A percentile compares a stretch with the other conserved stretches of the same genome.
phyloP scores from a whole-genome alignment of 2,797 vertebrate genomes.

The Onychomys arenicola region DNA sequence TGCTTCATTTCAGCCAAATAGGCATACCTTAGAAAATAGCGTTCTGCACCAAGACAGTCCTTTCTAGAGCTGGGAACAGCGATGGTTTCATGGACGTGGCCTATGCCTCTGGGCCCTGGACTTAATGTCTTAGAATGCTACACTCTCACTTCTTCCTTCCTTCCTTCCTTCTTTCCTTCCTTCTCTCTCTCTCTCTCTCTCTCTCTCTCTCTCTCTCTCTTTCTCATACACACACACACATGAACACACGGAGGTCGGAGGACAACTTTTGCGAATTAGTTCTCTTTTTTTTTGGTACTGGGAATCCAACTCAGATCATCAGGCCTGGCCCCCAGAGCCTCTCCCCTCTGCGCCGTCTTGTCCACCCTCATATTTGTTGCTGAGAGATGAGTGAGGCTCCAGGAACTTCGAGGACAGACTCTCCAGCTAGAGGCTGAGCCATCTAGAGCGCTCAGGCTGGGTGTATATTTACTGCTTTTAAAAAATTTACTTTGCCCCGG shows the following conservation, averaged over 20 bases:
- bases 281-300: not conserved
- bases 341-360: no score
- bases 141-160: not conserved
- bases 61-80: not conserved
- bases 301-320: not conserved
- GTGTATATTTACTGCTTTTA: not conserved
- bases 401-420: not conserved
- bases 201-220: no score
- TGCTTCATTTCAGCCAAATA: not conserved
- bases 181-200: no score
- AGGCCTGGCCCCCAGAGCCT: no score
- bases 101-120: not conserved
- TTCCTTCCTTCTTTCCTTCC: no score
- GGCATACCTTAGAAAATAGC: not conserved
- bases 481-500: not conserved
- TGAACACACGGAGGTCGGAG: not conserved
- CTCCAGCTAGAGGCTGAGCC: not conserved
- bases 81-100: not conserved
- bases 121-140: not conserved
- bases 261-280: not conserved
- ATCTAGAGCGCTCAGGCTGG: not conserved
- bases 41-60: rapidly evolving
- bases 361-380: not conserved
- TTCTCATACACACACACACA: not conserved
- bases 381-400: no score